Percentiles rank a stretch among this genome's conserved stretches.
Conservation (phyloP, 2,113 vertebrate genomes). For the Calidris pygmaea region DNA sequence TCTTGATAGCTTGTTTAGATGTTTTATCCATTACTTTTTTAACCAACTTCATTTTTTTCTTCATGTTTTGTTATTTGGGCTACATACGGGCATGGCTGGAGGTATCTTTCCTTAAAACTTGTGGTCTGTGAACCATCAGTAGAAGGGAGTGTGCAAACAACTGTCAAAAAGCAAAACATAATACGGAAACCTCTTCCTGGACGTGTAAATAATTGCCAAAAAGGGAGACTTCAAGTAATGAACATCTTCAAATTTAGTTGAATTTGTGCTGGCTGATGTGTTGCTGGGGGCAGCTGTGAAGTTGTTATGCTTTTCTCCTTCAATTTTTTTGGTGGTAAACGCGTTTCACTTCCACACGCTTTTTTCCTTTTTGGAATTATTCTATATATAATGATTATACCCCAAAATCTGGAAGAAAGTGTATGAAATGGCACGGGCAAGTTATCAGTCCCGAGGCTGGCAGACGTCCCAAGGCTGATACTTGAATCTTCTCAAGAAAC, state of each 20-base stretch:
- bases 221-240: not conserved
- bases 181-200: not conserved
- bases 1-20: not conserved
- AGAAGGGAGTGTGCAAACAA: not conserved
- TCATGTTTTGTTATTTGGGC: not conserved
- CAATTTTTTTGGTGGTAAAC: not conserved
- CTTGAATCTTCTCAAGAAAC: not conserved
- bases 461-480: not conserved
- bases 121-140: not conserved
- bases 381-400: not conserved
- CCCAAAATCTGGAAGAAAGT: not conserved
- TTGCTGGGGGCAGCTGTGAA: not conserved
- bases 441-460: not conserved
- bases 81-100: not conserved
- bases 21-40: not conserved
- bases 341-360: not conserved
- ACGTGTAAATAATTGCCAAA: not conserved
- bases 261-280: not conserved
- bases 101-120: not conserved
- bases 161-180: not conserved
- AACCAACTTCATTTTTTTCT: not conserved
- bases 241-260: not conserved
- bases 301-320: not conserved
- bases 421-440: not conserved
- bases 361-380: not conserved